Percentiles rank a stretch among this genome's conserved stretches.
Conservation (phyloP, 2,888 invertebrate genomes). For the Cerastis rubricosa region DNA sequence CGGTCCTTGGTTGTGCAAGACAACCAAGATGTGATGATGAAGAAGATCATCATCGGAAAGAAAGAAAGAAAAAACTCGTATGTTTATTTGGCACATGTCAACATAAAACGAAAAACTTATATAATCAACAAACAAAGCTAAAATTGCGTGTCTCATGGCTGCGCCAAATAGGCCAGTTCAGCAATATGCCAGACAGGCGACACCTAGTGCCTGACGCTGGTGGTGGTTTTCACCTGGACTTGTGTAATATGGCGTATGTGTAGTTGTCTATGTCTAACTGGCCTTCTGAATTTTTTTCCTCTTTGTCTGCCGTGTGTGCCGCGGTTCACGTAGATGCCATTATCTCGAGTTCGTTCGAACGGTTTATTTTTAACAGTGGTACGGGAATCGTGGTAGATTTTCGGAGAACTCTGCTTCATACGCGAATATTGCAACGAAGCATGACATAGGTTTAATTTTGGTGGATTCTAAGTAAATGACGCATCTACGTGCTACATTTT, state of each 20-base stretch:
- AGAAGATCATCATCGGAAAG: too few relatives aligned
- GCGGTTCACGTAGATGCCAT: slow-evolving; percentile 48
- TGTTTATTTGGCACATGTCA: too few relatives aligned
- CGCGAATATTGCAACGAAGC: neutral
- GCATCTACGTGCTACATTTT: neutral
- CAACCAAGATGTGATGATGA: too few relatives aligned
- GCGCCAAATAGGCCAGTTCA: neutral
- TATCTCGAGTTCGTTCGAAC: slow-evolving; percentile 7
- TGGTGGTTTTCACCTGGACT: neutral
- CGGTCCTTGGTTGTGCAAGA: too few relatives aligned
- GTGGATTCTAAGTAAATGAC: slow-evolving; percentile 16
- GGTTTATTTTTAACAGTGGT: slow-evolving; percentile 43
- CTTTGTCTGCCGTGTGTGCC: neutral
- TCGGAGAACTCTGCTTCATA: slow-evolving; percentile 19
- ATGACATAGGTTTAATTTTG: slow-evolving; percentile 18
- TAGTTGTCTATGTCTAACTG: neutral
- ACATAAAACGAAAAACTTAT: too few relatives aligned
- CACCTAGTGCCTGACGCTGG: neutral
- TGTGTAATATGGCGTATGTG: neutral
- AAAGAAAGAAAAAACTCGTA: too few relatives aligned
- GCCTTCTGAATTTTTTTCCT: slow-evolving; percentile 12
- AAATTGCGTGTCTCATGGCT: too few relatives aligned
- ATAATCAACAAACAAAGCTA: too few relatives aligned
- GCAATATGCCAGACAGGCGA: neutral
- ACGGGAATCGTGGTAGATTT: slow-evolving; percentile 29